A percentile compares a stretch with the other conserved stretches of the same genome.
Conservation (phyloP, 2,797 vertebrate species). For the Rhynchonycteris naso region DNA sequence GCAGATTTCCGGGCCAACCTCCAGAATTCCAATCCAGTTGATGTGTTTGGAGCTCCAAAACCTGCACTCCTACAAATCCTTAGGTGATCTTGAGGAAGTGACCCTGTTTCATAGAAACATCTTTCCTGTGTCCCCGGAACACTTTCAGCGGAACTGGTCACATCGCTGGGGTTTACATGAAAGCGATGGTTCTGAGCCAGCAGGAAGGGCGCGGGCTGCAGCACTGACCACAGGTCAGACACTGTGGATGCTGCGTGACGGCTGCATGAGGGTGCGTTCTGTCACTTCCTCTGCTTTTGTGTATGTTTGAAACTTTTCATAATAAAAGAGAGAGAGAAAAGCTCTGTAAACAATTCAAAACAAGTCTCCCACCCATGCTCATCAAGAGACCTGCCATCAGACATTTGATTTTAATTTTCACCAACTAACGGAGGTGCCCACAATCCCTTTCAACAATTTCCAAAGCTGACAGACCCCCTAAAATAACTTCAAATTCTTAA, state of each 20-base stretch:
- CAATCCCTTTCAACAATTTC: not conserved
- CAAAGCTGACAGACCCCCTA: not conserved
- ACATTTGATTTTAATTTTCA: not conserved
- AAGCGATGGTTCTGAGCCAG: not conserved
- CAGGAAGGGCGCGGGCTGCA: not conserved
- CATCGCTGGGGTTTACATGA: not conserved
- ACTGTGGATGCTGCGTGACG: not conserved
- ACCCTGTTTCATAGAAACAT: conserved; percentile 44
- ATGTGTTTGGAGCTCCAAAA: not conserved
- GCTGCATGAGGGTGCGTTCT: not conserved
- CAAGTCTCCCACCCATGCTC: not conserved
- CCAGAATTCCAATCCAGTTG: not conserved
- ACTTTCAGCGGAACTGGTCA: not conserved
- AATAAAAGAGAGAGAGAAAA: conserved; percentile 31
- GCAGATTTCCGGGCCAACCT: not conserved
- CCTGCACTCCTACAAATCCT: conserved; percentile 31
- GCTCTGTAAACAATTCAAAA: not conserved
- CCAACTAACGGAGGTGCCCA: not conserved
- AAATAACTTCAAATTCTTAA: conserved; percentile 6
- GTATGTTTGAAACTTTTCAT: not conserved
- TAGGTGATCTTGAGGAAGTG: not conserved
- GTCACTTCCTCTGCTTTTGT: not conserved
- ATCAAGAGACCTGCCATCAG: not conserved
- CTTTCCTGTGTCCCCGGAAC: not conserved
- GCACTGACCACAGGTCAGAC: not conserved